Evolutionary conservation across 2,797 vertebrate genomes (phyloP).

Genomic region (Enteromius viviparus): DNA sequence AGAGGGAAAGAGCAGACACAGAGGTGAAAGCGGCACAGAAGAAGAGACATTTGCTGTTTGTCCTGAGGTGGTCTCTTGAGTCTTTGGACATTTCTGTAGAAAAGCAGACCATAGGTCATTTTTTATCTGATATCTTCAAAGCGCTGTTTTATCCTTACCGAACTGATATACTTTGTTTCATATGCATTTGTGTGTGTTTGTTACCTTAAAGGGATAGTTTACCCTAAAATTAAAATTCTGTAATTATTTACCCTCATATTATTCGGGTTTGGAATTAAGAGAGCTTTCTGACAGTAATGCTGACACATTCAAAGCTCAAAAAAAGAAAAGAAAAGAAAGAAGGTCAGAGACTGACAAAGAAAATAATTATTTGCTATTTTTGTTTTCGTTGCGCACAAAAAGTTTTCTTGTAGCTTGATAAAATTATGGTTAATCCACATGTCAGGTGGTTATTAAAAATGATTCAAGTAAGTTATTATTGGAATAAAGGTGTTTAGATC

Average conservation of each 20-base stretch:
- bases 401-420: too few relatives aligned
- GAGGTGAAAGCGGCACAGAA: not conserved
- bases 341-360: too few relatives aligned
- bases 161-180: not conserved
- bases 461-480: not conserved
- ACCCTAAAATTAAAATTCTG: too few relatives aligned
- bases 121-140: slow-evolving; percentile 10
- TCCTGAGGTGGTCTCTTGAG: slow-evolving; percentile 10
- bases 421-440: too few relatives aligned
- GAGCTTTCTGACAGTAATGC: too few relatives aligned
- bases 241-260: too few relatives aligned
- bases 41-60: not conserved
- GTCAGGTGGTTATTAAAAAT: not conserved
- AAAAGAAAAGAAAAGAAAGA: too few relatives aligned
- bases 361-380: too few relatives aligned
- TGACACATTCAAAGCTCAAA: too few relatives aligned
- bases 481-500: not conserved
- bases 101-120: not conserved
- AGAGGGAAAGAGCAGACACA: not conserved
- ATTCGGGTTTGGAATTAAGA: too few relatives aligned
- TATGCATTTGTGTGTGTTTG: not conserved
- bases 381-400: too few relatives aligned
- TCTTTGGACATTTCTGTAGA: slow-evolving; percentile 2
- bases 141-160: not conserved
- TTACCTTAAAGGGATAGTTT: not conserved